Evolutionary conservation across 2,888 invertebrate genomes (phyloP).

Genomic region (Abrostola triplasia): DNA sequence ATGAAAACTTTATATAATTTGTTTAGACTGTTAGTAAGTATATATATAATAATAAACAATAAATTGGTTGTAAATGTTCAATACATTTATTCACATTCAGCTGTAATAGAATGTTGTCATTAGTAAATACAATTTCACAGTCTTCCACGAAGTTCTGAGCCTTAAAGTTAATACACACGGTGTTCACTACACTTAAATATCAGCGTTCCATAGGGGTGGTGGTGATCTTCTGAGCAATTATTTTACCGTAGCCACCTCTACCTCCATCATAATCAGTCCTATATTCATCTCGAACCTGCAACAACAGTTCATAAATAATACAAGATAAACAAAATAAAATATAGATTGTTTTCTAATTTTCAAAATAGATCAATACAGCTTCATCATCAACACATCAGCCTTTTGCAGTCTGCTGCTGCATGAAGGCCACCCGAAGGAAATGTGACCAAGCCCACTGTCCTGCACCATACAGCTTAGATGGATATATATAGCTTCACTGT

Average conservation of each 20-base stretch:
- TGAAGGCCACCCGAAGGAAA: no score
- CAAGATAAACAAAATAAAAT: no score
- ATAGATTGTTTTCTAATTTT: no score
- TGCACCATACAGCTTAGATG: background rate
- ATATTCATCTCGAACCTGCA: constrained; percentile 98
- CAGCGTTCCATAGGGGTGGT: constrained; percentile 88
- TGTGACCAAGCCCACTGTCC: background rate
- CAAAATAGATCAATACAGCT: no score
- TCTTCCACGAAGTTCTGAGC: constrained; percentile 66
- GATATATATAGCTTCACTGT: constrained; percentile 32
- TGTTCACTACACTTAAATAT: constrained; percentile 58
- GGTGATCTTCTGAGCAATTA: constrained; percentile 94
- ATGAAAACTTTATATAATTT: no score
- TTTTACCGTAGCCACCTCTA: constrained; percentile 98
- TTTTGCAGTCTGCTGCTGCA: no score
- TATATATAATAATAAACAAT: background rate
- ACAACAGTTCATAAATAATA: constrained; percentile 35
- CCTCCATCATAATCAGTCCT: constrained; percentile 99
- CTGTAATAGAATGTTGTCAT: constrained; percentile 59
- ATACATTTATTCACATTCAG: constrained; percentile 56
- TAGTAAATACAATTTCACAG: constrained; percentile 59
- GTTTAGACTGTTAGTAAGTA: no score
- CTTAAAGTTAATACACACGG: constrained; percentile 44
- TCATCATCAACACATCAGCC: no score
- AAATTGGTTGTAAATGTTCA: constrained; percentile 39